Evolutionary conservation across 2,888 invertebrate genomes (phyloP), one percentile per base, ranked within the genome.

Genomic region (Eupithecia subumbrata): DNA sequence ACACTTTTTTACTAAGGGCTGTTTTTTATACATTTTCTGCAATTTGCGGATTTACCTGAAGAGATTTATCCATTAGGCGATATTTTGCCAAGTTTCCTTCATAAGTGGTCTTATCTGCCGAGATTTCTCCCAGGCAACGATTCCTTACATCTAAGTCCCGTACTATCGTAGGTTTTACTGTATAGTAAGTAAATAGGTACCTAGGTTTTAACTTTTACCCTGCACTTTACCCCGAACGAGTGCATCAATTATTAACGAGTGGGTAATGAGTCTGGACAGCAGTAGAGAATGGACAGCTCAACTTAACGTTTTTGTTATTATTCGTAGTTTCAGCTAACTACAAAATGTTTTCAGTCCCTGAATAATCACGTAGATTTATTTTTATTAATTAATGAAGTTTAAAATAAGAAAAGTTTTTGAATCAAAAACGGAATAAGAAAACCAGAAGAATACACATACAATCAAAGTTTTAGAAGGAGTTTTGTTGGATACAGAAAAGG

Each of bases 371-470:
- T n/a, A 22, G 11, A 56, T 25, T 60, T 25, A 25, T 12, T 56
- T 8, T 25, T 60, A 25, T 60, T 5, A 5, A 60, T 14, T 5
- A 14, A 12, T 22, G 56, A 25, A 25, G 25, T 25, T 56, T 22
- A 52, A 56, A 18, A 52, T 52, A 52, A 52, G 48, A 12, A 60
- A 60, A 60, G 60, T 60, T 60, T 60, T 60, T 25, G 25, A 60
- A 60, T 60, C 60, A 12, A 22, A 60, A 60, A 60, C 25, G 25
- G 22, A 60, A 60, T 25, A 25, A 25, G 25, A 60, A 14, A 60
- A 56, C 52, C 22, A 11, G 22, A 22, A 60, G 60, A 60, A 60
- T 25, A 25, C 60, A 60, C 25, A 60, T 60, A 25, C 60, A 25
- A 25, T 60, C 25, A 60, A 60, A 60, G 60, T 60, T 60, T 14